Percentiles rank a stretch among this genome's conserved stretches.
Conservation (phyloP, 2,113 vertebrate genomes). For the Sinocyclocheilus rhinocerous region DNA sequence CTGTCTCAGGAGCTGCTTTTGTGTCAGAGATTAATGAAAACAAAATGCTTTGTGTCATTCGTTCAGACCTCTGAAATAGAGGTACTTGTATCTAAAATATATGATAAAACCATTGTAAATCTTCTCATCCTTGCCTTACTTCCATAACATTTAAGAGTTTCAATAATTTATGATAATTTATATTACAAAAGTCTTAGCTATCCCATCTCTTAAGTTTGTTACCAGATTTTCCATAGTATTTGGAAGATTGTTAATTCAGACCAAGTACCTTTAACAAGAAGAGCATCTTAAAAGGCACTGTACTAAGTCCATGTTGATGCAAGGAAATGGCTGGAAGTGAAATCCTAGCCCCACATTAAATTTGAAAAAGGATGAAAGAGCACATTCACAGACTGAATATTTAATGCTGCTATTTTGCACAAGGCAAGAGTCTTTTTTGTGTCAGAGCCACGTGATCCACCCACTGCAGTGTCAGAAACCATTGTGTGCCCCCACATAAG, state of each 20-base stretch:
- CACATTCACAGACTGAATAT: constrained; percentile 29
- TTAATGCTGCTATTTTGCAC: constrained; percentile 48
- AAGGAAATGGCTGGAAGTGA: background rate
- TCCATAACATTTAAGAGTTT: background rate
- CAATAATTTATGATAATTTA: constrained; percentile 8
- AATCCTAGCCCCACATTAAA: constrained; percentile 25
- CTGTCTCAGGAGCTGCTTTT: background rate
- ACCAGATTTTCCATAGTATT: background rate
- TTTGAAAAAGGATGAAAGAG: constrained; percentile 11
- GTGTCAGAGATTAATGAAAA: constrained; percentile 10
- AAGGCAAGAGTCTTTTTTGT: constrained; percentile 30
- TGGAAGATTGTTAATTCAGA: background rate
- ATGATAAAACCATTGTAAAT: background rate
- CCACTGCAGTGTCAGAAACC: constrained; percentile 36
- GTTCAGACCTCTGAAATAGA: background rate
- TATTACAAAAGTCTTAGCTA: background rate
- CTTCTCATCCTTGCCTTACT: background rate
- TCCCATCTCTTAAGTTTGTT: background rate
- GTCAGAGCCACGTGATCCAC: constrained; percentile 42
- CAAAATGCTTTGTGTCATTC: constrained; percentile 3
- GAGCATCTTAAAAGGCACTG: background rate
- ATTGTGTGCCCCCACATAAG: background rate
- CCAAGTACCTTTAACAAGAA: background rate
- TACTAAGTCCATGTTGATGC: constrained; percentile 5
- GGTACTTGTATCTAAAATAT: background rate